Base-by-base conservation (phyloP, 2,888 invertebrate genomes). In the Drosophila borborema region DNA sequence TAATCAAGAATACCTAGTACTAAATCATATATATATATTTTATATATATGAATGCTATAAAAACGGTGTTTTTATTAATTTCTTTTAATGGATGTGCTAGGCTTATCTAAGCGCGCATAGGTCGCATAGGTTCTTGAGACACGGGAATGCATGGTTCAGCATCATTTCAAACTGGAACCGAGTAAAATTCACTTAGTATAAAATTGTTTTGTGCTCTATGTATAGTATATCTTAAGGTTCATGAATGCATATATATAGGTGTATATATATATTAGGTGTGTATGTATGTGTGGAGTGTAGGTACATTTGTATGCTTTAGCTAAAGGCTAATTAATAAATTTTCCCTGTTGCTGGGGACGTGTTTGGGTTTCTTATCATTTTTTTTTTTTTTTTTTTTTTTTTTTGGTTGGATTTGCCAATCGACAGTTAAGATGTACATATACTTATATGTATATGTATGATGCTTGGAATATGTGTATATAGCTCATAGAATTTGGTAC, bases 401-500 rank as follows among this genome's bases (percentile, higher is more conserved):
- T 34, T 3, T 10, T 6, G 18, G 38, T 55, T 16, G n/a, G 48
- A 65, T 53, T 70, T 86, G 74, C 77, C 67, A 55, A 72, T 62
- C 48, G 56, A 60, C 60, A 61, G 46, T 58, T 34, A n/a, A 46
- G 12, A 41, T 48, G 28, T 62, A 69, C 34, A 62, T 56, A 56
- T 40, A 38, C 38, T 31, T 41, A 34, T 45, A 49, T 64, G 4
- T 23, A 23, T 23, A 23, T 23, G 4, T 23, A 3, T 68, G 64
- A 14, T 63, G 9, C 10, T 55, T 51, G 62, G 45, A n/a, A 53
- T 64, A 59, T 58, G 67, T 58, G 31, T 79, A 71, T 79, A 71
- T 79, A 89, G 85, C 85, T 85, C 85, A 72, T 86, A 72, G 62
- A 58, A 81, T 77, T 85, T 85, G 85, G 85, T 85, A 75, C 85